Evolutionary conservation across 2,113 vertebrate genomes (phyloP), one percentile per base, ranked within the genome.

Genomic region (Laticauda colubrina): DNA sequence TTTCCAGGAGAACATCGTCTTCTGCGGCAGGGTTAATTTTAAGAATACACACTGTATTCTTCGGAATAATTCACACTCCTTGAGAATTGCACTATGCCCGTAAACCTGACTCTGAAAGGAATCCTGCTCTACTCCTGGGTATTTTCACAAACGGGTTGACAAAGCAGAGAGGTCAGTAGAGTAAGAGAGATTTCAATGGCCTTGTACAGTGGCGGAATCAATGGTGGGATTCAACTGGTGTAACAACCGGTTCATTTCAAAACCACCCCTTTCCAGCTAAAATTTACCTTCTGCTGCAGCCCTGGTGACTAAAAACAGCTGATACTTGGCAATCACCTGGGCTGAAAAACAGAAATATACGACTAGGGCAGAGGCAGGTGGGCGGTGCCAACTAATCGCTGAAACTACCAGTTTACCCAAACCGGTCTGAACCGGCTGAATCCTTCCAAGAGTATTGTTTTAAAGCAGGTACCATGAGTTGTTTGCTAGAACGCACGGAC

Each of bases 391-490:
- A 53, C 10, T 53, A 12, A 53, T 53, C 10, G 11, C 2, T 53
- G 51, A 5, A 53, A 53, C 51, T 11, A 11, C 48, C 48, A 53
- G 51, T 11, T 53, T 3, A 8, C 8, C 51, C 2, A 5, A 53
- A 53, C 51, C 51, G 11, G 51, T 11, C 10, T 12, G 51, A 53
- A 53, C 51, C 51, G 51, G 10, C 11, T 11, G 51, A 10, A 53
- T 87, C 23, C 5, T 8, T 6, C 10, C 24, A 3, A 24, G 29
- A 9, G 7, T 8, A 8, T 9, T 29, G 26, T n/a, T 87, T 87
- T 1, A 54, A 8, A 53, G 5, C 6, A 7, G 48, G 8, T 1
- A 1, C 51, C 1, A 15, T 5, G 15, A 14, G 26, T n/a, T n/a
- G 5, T 54, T 54, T 18, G 48, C 24, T 29, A 8, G 26, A 53